These are phyloP conservation scores for Amphiprion clarkii DNA, from an alignment of 2,797 vertebrate genomes.

Conservation along the genomic window DNA sequence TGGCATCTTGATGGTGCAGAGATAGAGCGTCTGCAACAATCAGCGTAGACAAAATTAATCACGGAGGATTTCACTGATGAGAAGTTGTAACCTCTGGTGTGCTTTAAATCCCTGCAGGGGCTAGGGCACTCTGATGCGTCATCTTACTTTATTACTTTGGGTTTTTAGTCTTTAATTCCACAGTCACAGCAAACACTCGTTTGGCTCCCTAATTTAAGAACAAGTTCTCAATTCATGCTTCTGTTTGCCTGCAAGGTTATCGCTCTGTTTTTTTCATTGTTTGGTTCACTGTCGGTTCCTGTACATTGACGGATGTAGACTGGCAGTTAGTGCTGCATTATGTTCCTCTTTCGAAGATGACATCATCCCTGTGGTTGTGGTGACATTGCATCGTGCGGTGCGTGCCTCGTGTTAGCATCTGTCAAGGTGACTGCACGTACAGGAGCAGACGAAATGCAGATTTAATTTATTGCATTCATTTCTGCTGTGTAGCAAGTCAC, in stretches of 20 bases:
- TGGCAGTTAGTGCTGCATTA: conserved; percentile 64
- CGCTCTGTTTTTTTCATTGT: not conserved
- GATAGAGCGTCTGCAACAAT: conserved; percentile 1
- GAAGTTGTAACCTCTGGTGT: conserved; percentile 7
- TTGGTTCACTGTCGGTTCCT: not conserved
- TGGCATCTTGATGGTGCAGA: conserved; percentile 30
- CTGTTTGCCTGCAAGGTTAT: not conserved
- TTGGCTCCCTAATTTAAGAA: conserved; percentile 1
- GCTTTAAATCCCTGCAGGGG: conserved; percentile 22
- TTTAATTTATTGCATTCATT: conserved; percentile 57
- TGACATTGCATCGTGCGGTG: conserved; percentile 45
- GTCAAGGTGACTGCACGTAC: conserved; percentile 68
- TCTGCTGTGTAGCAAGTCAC: conserved; percentile 71
- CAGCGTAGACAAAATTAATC: conserved; percentile 9
- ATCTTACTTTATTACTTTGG: conserved; percentile 16
- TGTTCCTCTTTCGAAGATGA: conserved; percentile 62
- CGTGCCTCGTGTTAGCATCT: conserved; percentile 12
- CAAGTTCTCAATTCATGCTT: not conserved
- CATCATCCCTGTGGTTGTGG: conserved; percentile 64
- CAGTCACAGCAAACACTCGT: not conserved
- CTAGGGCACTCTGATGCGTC: conserved; percentile 11
- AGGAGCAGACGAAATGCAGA: conserved; percentile 42
- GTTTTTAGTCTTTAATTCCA: not conserved
- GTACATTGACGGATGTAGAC: conserved; percentile 40
- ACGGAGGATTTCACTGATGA: conserved; percentile 17